Evolutionary conservation across 2,113 vertebrate species (phyloP), one percentile per base, ranked within the genome.

Genomic region (Synodontis membranacea): DNA sequence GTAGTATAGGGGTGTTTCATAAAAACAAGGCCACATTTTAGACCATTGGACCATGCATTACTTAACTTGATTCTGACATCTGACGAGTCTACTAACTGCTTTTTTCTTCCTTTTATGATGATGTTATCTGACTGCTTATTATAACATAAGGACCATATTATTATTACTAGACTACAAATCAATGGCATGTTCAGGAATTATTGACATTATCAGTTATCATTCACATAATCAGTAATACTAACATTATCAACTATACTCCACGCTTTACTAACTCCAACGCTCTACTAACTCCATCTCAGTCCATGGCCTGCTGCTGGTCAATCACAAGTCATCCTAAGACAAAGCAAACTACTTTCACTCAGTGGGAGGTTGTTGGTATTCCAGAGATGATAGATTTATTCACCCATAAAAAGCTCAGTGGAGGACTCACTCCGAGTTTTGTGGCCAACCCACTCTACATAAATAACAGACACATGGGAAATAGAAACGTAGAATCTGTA

Each of bases 311-410:
- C 31, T 34, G 74, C 60, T 58, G 52, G 76, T 80, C 78, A 52
- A 60, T 50, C 39, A 46, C 25, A 66, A 78, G 23, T 76, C 81
- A 83, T 37, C 74, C 39, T 42, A 84, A 60, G 25, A 74, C 75
- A n/a, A 25, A 42, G 62, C n/a, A 60, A 87, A 79, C 39, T 39
- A 50, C 72, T 87, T 79, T 58, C 21, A 64, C 89, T 84, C 75
- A 82, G 66, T 87, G 46, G 84, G 68, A 68, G 34, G 54, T 89
- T 88, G 78, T 52, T 88, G 76, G 90, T 91, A 92, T 93, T 83
- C 58, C 88, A 85, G 88, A 90, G 78, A 91, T 90, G 91, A 93
- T 81, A 92, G 92, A 93, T 93, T 94, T 92, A 93, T 86, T 83
- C 66, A 83, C 88, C 81, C 86, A 88, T 93, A 93, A 93, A 92